These are phyloP conservation scores for Chionomys nivalis DNA, from an alignment of 2,113 vertebrate species.

Conservation along the genomic window DNA sequence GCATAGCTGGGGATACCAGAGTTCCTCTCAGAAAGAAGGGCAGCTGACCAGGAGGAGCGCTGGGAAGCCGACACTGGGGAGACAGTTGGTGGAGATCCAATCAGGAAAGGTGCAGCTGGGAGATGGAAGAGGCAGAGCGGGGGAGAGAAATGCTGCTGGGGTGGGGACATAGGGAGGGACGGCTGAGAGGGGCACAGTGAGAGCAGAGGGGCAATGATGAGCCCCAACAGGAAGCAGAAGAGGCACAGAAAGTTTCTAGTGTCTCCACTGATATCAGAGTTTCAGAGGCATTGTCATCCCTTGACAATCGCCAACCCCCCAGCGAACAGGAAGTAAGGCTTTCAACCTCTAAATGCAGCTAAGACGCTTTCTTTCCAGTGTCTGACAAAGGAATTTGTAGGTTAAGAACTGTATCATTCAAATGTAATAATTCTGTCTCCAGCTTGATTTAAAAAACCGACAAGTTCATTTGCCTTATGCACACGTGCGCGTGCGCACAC, in stretches of 20 bases:
- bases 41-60: too few relatives aligned
- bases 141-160: too few relatives aligned
- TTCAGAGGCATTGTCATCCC: too few relatives aligned
- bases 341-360: background rate
- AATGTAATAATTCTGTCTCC: background rate
- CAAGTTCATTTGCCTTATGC: background rate
- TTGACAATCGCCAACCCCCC: too few relatives aligned
- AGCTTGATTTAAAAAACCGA: background rate
- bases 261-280: background rate
- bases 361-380: background rate
- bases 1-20: too few relatives aligned
- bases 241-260: background rate
- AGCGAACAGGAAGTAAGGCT: background rate
- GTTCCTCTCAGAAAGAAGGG: background rate
- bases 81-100: too few relatives aligned
- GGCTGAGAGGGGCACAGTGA: too few relatives aligned
- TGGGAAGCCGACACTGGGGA: background rate
- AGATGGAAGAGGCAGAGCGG: background rate
- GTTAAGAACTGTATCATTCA: background rate
- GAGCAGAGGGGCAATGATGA: too few relatives aligned
- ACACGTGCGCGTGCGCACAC: fast-evolving
- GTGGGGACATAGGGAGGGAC: too few relatives aligned
- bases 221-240: background rate
- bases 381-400: constrained; percentile 29
- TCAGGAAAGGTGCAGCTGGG: background rate